Evolutionary conservation across 2,888 invertebrate species (phyloP).

Genomic region (Dicycla oo): DNA sequence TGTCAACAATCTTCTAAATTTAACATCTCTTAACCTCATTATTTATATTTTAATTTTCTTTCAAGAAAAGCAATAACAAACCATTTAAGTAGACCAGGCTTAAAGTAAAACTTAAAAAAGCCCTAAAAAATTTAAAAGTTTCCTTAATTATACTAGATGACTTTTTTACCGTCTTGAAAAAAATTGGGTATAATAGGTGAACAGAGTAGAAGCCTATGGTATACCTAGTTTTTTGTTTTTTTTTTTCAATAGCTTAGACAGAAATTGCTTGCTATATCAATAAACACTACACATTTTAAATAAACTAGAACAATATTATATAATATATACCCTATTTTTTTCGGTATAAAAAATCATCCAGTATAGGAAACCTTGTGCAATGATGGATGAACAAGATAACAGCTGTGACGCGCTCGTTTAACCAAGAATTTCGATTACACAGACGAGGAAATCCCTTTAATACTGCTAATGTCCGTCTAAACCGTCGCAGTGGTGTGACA

Average conservation of each 20-base stretch:
- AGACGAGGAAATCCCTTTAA: slow-evolving; percentile 78
- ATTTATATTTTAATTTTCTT: slow-evolving; percentile 20
- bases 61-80: slow-evolving; percentile 24
- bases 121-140: slow-evolving; percentile 25
- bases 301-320: too few relatives aligned
- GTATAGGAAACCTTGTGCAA: slow-evolving; percentile 51
- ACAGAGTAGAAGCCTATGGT: too few relatives aligned
- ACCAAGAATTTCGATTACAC: slow-evolving; percentile 79
- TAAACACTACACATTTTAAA: too few relatives aligned
- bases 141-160: slow-evolving; percentile 56
- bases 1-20: slow-evolving; percentile 12
- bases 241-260: too few relatives aligned
- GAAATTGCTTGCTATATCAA: too few relatives aligned
- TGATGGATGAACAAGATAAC: slow-evolving; percentile 60
- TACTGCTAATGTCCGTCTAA: slow-evolving; percentile 79
- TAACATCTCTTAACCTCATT: slow-evolving; percentile 14
- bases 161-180: too few relatives aligned
- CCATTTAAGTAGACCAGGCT: too few relatives aligned
- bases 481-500: slow-evolving; percentile 71
- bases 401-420: slow-evolving; percentile 62
- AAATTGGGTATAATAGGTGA: too few relatives aligned
- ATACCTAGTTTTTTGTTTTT: too few relatives aligned
- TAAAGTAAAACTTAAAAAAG: too few relatives aligned
- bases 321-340: too few relatives aligned
- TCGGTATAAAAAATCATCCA: too few relatives aligned